These are phyloP conservation scores for Tyria jacobaeae DNA, from an alignment of 2,888 invertebrate genomes.

Conservation along the genomic window DNA sequence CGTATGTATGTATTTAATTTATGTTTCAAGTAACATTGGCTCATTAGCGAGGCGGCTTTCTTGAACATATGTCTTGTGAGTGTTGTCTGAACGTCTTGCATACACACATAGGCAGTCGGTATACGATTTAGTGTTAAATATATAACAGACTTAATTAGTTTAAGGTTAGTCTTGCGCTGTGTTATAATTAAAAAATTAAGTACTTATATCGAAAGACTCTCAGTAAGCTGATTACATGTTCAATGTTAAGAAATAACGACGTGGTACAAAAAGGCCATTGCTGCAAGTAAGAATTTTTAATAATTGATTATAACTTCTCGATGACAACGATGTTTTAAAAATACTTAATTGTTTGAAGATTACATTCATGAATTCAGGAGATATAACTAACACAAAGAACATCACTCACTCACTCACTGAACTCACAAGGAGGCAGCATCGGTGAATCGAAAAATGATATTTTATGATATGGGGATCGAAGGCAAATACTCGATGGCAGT, in stretches of 20 bases:
- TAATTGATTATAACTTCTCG: too few species aligned
- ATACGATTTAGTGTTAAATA: neutral
- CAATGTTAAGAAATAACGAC: too few species aligned
- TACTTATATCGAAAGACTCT: neutral
- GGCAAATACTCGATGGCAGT: neutral
- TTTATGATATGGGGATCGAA: neutral
- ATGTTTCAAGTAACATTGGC: constrained; percentile 15
- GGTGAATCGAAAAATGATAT: neutral
- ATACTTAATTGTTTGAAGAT: too few species aligned
- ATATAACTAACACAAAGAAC: neutral
- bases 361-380: too few species aligned
- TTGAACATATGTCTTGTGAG: constrained; percentile 12
- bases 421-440: neutral
- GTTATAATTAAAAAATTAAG: neutral
- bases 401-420: too few species aligned
- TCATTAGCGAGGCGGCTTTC: constrained; percentile 17
- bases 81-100: neutral
- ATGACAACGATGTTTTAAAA: too few species aligned
- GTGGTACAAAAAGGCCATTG: too few species aligned
- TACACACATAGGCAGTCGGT: neutral
- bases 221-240: too few species aligned
- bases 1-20: constrained; percentile 15
- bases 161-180: neutral
- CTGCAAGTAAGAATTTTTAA: too few species aligned
- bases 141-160: neutral